Conservation (phyloP, 2,888 invertebrate species). For the Oligia strigilis region DNA sequence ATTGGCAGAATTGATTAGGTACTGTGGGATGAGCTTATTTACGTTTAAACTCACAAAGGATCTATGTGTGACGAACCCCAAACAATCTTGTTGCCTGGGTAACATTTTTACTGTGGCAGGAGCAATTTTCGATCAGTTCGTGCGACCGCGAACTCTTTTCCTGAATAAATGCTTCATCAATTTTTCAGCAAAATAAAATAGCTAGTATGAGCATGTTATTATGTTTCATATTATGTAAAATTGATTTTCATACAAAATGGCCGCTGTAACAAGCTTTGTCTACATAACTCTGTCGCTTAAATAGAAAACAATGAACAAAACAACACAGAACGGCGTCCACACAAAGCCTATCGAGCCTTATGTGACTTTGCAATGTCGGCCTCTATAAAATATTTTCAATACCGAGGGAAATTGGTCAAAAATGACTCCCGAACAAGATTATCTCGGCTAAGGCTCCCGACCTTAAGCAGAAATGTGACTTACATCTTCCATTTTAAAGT, state of each 20-base stretch:
- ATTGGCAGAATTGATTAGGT: neutral
- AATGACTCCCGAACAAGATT: conserved; percentile 84
- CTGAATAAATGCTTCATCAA: conserved; percentile 24
- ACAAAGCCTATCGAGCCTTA: conserved; percentile 68
- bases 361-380: conserved; percentile 76
- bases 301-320: conserved; percentile 65
- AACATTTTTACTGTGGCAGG: neutral
- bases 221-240: conserved; percentile 63
- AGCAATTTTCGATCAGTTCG: neutral
- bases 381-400: conserved; percentile 85
- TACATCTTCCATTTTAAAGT: conserved; percentile 68
- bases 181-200: conserved; percentile 21
- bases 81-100: neutral
- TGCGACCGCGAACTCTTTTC: neutral
- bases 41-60: neutral
- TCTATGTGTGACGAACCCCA: neutral
- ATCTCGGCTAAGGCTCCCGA: conserved; percentile 70
- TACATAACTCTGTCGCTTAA: conserved; percentile 59
- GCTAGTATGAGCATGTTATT: conserved; percentile 50
- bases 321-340: conserved; percentile 60
- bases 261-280: conserved; percentile 66
- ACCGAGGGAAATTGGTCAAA: conserved; percentile 85
- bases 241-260: conserved; percentile 65
- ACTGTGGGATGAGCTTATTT: no score
- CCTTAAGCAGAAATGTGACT: conserved; percentile 66